Evolutionary conservation across 1,140 invertebrate genomes (phyloP).

Genomic region (Galleria mellonella): DNA sequence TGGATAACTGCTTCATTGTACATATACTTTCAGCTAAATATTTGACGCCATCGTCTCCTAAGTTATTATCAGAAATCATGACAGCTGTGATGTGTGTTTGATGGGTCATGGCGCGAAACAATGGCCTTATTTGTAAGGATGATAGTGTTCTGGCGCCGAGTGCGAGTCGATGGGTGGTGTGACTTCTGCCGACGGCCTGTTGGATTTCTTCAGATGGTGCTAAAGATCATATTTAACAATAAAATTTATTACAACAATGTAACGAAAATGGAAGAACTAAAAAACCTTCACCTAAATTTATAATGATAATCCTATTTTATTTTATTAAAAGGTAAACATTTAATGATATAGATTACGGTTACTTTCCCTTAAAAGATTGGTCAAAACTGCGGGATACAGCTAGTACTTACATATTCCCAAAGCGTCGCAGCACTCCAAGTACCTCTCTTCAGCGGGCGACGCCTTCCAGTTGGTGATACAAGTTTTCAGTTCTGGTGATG

Average conservation of each 20-base stretch:
- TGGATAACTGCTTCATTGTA: slow-evolving; percentile 74
- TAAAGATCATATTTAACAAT: slow-evolving; percentile 6
- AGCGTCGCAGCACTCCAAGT: slow-evolving; percentile 78
- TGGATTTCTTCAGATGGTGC: slow-evolving; percentile 65
- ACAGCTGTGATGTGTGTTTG: slow-evolving; percentile 76
- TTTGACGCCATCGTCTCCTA: slow-evolving; percentile 75
- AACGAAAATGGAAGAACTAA: too few relatives aligned
- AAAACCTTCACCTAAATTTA: too few relatives aligned
- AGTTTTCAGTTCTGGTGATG: slow-evolving; percentile 75
- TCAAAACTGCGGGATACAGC: too few relatives aligned
- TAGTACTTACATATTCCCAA: slow-evolving; percentile 72
- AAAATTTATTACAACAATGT: too few relatives aligned
- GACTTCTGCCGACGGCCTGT: slow-evolving; percentile 71
- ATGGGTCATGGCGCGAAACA: slow-evolving; percentile 77
- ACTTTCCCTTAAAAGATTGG: too few relatives aligned
- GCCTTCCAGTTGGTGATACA: slow-evolving; percentile 79
- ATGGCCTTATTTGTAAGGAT: slow-evolving; percentile 63
- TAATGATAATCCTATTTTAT: too few relatives aligned
- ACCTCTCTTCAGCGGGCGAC: slow-evolving; percentile 77
- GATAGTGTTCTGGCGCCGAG: slow-evolving; percentile 71
- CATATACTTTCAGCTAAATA: slow-evolving; percentile 74
- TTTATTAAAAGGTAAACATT: too few relatives aligned
- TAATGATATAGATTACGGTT: too few relatives aligned
- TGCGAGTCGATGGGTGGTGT: slow-evolving; percentile 71
- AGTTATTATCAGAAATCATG: slow-evolving; percentile 76